Percentiles rank a stretch among this genome's conserved stretches.
Evolutionary conservation across 2,888 invertebrate species (phyloP).

Genomic region (Ornithoptera alexandrae): DNA sequence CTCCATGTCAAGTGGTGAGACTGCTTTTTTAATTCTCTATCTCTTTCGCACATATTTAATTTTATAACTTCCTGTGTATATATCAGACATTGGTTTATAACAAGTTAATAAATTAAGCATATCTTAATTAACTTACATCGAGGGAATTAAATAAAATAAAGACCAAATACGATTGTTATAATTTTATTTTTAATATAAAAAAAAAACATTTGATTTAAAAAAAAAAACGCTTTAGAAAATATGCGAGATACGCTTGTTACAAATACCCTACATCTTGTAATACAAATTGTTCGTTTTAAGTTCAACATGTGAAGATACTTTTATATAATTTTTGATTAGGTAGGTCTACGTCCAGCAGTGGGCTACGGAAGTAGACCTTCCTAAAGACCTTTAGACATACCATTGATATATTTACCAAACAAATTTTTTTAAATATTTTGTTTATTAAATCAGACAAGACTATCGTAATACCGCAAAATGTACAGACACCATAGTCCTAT

Average conservation of each 20-base stretch:
- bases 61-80: no score
- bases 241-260: background rate
- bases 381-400: no score
- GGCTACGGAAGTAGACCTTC: no score
- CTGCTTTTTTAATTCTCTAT: no score
- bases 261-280: background rate
- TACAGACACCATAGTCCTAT: background rate
- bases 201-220: background rate
- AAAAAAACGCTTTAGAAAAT: background rate
- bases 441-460: no score
- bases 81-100: background rate
- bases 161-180: background rate
- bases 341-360: background rate
- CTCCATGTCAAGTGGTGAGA: no score
- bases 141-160: background rate
- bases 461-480: constrained; percentile 10
- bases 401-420: no score
- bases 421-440: no score
- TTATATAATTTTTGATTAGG: background rate
- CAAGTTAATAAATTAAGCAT: background rate
- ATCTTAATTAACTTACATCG: background rate
- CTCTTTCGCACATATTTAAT: no score
- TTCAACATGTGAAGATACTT: background rate
- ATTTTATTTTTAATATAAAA: background rate
- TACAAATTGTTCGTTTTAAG: background rate